Evolutionary conservation across 2,797 vertebrate genomes (phyloP).

Genomic region (Bradypus variegatus): DNA sequence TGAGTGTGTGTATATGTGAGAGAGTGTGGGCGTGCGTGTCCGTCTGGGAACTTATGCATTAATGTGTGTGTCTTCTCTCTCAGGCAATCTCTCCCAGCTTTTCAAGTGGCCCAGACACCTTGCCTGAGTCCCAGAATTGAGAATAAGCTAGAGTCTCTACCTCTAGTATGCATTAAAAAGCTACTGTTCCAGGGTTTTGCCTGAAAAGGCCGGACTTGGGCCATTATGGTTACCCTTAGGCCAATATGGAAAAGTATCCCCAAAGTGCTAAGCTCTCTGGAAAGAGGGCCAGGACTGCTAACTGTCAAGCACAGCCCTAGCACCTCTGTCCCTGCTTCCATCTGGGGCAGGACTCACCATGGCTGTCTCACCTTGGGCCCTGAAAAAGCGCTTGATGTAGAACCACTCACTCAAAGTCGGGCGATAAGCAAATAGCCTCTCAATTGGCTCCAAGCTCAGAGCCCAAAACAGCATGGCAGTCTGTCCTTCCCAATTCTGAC

Average conservation of each 20-base stretch:
- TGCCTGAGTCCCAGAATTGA: background rate
- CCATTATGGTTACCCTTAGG: background rate
- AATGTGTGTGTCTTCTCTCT: background rate
- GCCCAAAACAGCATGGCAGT: background rate
- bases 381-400: background rate
- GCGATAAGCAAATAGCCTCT: background rate
- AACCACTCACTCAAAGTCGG: background rate
- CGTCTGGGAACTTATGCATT: background rate
- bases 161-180: background rate
- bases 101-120: background rate
- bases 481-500: too few species aligned
- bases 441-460: background rate
- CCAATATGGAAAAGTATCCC: background rate
- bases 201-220: background rate
- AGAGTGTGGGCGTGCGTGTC: too few species aligned
- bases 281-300: constrained; percentile 28
- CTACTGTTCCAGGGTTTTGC: background rate
- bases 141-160: background rate
- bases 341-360: background rate
- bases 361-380: background rate
- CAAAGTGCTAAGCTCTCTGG: background rate
- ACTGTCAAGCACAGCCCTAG: background rate
- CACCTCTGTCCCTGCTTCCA: background rate
- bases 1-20: background rate
- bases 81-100: background rate